Evolutionary conservation across 1,140 invertebrate genomes (phyloP).

Genomic region (Maconellicoccus hirsutus): DNA sequence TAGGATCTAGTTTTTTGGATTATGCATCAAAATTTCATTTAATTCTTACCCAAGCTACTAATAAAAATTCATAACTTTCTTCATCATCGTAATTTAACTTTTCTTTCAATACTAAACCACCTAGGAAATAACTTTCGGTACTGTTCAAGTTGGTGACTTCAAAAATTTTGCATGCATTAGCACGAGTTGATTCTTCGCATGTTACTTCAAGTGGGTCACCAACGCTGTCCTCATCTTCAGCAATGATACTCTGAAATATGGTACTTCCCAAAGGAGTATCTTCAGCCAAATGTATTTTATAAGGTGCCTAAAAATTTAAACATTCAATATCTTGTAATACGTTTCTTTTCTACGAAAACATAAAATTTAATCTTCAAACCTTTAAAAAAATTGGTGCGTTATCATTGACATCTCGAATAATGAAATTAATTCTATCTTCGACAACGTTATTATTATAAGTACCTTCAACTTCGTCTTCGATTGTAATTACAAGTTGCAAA

Average conservation of each 20-base stretch:
- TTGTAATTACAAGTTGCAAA: slow-evolving; percentile 58
- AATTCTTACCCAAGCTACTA: slow-evolving; percentile 58
- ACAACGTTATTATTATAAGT: slow-evolving; percentile 60
- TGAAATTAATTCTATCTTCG: slow-evolving; percentile 62
- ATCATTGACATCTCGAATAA: slow-evolving; percentile 79
- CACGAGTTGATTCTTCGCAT: slow-evolving; percentile 44
- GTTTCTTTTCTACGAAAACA: not conserved
- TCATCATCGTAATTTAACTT: slow-evolving; percentile 57
- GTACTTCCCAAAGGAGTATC: slow-evolving; percentile 59
- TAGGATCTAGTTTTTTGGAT: too few relatives aligned
- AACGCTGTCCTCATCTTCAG: slow-evolving; percentile 64
- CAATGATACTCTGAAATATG: slow-evolving; percentile 56
- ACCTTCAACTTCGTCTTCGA: slow-evolving; percentile 58
- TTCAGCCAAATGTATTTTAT: slow-evolving; percentile 65
- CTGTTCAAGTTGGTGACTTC: slow-evolving; percentile 49
- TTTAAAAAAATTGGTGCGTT: slow-evolving; percentile 70
- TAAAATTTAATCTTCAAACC: slow-evolving; percentile 40
- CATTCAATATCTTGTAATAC: not conserved
- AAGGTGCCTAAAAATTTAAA: slow-evolving; percentile 51
- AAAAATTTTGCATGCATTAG: slow-evolving; percentile 57
- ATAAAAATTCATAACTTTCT: slow-evolving; percentile 57
- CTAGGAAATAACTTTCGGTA: slow-evolving; percentile 48
- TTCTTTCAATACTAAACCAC: slow-evolving; percentile 50
- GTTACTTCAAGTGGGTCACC: slow-evolving; percentile 66
- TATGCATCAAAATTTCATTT: too few relatives aligned